Percentiles rank a stretch among this genome's conserved stretches.
Evolutionary conservation across 53 echinoderm and acorn worm genomes (phyloP).

Genomic region (Luidia sarsii): DNA sequence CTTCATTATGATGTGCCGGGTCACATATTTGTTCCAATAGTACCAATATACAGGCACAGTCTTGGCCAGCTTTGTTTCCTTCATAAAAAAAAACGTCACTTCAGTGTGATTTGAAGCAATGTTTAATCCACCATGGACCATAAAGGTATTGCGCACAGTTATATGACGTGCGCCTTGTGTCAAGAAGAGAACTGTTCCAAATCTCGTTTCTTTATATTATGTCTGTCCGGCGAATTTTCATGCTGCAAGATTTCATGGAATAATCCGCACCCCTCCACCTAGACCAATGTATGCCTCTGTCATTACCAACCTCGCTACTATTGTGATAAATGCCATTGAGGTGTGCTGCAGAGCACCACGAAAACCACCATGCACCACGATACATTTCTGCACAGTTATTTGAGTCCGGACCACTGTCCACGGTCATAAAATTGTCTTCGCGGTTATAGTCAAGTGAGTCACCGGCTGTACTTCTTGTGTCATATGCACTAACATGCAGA

Average conservation of each 20-base stretch:
- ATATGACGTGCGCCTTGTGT: too few relatives aligned
- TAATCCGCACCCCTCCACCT: not conserved
- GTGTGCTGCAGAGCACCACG: not conserved
- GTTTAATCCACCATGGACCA: too few relatives aligned
- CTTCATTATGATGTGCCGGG: too few relatives aligned
- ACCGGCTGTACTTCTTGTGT: not conserved
- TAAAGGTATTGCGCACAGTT: too few relatives aligned
- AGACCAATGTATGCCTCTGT: not conserved
- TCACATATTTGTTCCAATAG: too few relatives aligned
- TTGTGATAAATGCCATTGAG: constrained; percentile 23
- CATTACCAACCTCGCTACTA: too few relatives aligned
- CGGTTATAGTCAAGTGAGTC: not conserved
- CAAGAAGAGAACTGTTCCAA: too few relatives aligned
- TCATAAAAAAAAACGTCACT: too few relatives aligned
- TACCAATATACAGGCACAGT: too few relatives aligned
- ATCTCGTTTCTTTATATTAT: too few relatives aligned
- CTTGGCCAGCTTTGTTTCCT: too few relatives aligned
- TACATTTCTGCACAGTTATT: not conserved
- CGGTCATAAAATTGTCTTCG: not conserved
- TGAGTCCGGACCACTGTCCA: not conserved
- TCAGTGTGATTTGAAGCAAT: too few relatives aligned
- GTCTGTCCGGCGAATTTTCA: constrained; percentile 11
- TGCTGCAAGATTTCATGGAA: not conserved
- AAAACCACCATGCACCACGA: constrained; percentile 25
- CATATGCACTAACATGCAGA: not conserved